Percentiles rank a stretch among this genome's conserved stretches.
Evolutionary conservation across 2,113 vertebrate genomes (phyloP).

Genomic region (Gopherus evgoodei): DNA sequence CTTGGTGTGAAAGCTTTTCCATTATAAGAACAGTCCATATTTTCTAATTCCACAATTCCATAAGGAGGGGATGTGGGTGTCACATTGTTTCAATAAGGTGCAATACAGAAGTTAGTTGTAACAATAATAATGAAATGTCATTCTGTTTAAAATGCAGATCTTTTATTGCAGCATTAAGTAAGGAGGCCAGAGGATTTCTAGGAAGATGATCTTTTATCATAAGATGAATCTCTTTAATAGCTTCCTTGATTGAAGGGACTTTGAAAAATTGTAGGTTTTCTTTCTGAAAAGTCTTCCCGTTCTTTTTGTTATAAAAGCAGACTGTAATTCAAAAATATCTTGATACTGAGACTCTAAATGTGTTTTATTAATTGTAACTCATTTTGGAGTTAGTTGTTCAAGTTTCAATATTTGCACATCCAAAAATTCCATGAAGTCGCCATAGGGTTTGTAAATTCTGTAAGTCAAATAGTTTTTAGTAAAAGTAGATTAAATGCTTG

Average conservation of each 20-base stretch:
- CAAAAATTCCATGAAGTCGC: neutral
- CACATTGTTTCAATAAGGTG: neutral
- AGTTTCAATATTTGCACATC: neutral
- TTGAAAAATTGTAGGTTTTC: neutral
- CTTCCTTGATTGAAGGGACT: neutral
- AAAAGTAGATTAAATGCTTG: neutral
- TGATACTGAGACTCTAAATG: neutral
- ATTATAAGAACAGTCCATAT: neutral
- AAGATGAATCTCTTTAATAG: neutral
- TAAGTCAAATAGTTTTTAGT: neutral
- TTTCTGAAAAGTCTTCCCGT: neutral
- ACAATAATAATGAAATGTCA: neutral
- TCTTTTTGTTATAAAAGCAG: neutral
- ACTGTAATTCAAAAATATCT: neutral
- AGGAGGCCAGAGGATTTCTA: neutral
- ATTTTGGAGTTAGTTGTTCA: neutral
- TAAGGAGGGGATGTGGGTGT: neutral
- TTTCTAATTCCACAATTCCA: neutral
- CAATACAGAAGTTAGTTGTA: neutral
- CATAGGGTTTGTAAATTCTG: neutral
- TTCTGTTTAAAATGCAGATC: neutral
- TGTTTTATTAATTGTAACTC: neutral
- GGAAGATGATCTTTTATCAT: neutral
- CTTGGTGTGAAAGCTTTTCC: neutral
- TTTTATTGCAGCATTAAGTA: neutral